These are phyloP conservation scores for Falco columbarius DNA, from an alignment of 2,797 vertebrate species.

Conservation along the genomic window DNA sequence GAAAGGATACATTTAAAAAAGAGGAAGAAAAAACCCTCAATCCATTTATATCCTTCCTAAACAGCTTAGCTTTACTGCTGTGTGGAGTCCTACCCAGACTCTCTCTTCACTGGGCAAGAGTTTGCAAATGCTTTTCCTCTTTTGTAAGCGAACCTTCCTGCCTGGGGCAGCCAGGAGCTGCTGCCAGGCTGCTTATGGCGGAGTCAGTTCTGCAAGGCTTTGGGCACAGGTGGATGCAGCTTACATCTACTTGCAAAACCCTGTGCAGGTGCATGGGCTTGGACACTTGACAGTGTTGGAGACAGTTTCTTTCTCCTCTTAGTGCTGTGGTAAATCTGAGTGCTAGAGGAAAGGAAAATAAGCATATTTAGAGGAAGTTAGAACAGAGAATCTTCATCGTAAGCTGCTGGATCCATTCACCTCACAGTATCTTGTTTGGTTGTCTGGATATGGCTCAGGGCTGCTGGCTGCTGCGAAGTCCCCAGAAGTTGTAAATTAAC, in stretches of 20 bases:
- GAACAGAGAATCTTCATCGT: not conserved
- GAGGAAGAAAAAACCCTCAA: not conserved
- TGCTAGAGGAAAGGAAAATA: not conserved
- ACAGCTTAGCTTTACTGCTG: not conserved
- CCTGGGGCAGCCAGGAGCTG: not conserved
- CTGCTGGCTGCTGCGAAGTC: not conserved
- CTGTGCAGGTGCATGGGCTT: fast-evolving
- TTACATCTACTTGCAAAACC: not conserved
- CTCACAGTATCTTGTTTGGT: not conserved
- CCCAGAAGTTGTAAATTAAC: not conserved
- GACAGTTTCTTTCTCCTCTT: not conserved
- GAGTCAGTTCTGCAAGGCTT: not conserved
- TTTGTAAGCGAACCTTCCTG: not conserved
- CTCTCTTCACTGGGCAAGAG: not conserved
- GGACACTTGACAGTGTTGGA: not conserved
- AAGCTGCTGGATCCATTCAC: not conserved
- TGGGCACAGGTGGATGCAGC: not conserved
- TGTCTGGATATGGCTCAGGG: not conserved
- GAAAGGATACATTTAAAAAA: not conserved
- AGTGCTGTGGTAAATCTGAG: not conserved
- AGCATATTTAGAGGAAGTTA: not conserved
- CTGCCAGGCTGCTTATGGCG: not conserved
- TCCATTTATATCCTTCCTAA: not conserved
- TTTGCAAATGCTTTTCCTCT: not conserved
- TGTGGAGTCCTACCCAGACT: not conserved